phyloP scores from a whole-genome alignment of 2,888 invertebrate species.

The Iselma pallidipennis region DNA sequence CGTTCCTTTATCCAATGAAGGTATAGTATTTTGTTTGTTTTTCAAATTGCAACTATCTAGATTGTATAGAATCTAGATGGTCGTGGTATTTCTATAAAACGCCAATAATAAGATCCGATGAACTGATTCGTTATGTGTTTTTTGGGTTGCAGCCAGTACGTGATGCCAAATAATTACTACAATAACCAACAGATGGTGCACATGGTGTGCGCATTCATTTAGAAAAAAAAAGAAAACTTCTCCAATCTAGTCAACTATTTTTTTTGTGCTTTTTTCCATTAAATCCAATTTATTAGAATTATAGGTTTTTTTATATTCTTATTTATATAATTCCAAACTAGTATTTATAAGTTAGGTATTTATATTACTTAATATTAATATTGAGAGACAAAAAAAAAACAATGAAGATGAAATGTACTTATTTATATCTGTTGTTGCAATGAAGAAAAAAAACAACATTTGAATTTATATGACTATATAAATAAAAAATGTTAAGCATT shows the following conservation, averaged over 20 bases:
- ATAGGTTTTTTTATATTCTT: slow-evolving; percentile 7
- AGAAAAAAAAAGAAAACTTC: too few species aligned
- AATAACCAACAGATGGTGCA: slow-evolving; percentile 38
- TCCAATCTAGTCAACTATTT: slow-evolving; percentile 43
- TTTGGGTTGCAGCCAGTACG: background rate
- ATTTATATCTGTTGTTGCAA: slow-evolving; percentile 36
- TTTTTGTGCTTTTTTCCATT: slow-evolving; percentile 2
- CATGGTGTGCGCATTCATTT: slow-evolving; percentile 15
- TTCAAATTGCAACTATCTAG: too few species aligned
- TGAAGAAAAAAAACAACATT: slow-evolving; percentile 2
- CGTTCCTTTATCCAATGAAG: slow-evolving; percentile 74
- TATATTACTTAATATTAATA: too few species aligned
- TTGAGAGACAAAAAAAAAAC: too few species aligned
- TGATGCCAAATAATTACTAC: slow-evolving; percentile 24
- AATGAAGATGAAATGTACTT: slow-evolving; percentile 39
- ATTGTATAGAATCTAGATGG: too few species aligned
- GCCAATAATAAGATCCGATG: too few species aligned
- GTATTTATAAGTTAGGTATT: slow-evolving; percentile 47
- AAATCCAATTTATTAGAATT: slow-evolving; percentile 8
- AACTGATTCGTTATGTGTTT: too few species aligned
- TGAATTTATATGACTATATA: slow-evolving; percentile 15
- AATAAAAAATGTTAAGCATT: slow-evolving; percentile 19
- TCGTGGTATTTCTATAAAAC: too few species aligned
- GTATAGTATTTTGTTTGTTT: slow-evolving; percentile 25
- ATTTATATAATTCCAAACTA: slow-evolving; percentile 28